Evolutionary conservation across 2,888 invertebrate species (phyloP).

Genomic region (Prosopocoilus inquinatus): DNA sequence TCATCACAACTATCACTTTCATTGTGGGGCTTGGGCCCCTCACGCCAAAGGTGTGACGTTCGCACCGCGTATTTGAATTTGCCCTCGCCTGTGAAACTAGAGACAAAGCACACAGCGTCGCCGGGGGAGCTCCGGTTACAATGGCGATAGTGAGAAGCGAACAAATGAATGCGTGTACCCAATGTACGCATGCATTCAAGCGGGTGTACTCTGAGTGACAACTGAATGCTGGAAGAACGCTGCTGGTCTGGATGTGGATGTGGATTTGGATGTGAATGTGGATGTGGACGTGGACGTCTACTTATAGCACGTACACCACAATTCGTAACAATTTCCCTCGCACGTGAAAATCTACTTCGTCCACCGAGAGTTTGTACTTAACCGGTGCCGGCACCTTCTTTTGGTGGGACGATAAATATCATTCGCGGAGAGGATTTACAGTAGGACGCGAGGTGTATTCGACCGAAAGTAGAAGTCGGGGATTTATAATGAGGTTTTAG

Average conservation of each 20-base stretch:
- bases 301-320: background rate
- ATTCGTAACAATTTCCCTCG: no score
- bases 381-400: no score
- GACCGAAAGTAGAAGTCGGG: no score
- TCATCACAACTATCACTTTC: constrained; percentile 30
- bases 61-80: constrained; percentile 27
- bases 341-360: no score
- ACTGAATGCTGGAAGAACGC: constrained; percentile 25
- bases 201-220: constrained; percentile 33
- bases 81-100: constrained; percentile 31
- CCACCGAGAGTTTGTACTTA: no score
- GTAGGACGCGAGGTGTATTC: no score
- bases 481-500: no score
- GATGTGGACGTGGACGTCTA: background rate
- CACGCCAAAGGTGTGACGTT: constrained; percentile 35
- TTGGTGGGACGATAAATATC: no score
- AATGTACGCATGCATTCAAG: constrained; percentile 28
- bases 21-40: constrained; percentile 27
- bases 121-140: constrained; percentile 32
- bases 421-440: no score
- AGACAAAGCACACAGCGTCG: constrained; percentile 28
- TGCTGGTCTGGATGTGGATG: constrained; percentile 2
- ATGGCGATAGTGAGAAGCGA: constrained; percentile 31
- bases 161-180: constrained; percentile 32
- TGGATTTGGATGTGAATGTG: no score